Evolutionary conservation across 1,140 invertebrate genomes (phyloP), one percentile per base, ranked within the genome.

Genomic region (Zaprionus taronus): DNA sequence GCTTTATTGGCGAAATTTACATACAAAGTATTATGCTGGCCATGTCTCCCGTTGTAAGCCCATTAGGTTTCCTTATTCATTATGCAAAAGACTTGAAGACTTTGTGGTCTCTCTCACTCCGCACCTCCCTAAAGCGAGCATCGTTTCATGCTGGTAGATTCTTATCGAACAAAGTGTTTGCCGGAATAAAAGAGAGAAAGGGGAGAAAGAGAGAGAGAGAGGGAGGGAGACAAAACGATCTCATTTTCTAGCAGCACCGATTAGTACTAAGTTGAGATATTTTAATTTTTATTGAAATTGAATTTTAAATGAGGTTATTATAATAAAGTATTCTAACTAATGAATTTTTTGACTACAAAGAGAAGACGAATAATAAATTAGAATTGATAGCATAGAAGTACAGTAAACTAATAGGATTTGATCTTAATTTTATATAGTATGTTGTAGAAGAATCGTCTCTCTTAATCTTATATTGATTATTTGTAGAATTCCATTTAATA

Each of bases 1-100:
- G 83, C 84, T 86, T 86, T 86, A 86, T 89, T 86, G 84, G 83
- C 83, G 70, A 79, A 86, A 86, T 86, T 86, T 86, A 80, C 83
- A 86, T 86, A 86, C 84, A 86, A 86, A 86, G 83, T 89, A 80
- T 86, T 87, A 86, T 86, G 83, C 77, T 86, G 84, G 83, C 83
- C 83, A 86, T 86, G 83, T 87, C 83, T 77, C 83, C 72, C 87
- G 80, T 87, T 86, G 83, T 83, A 70, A 74, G 80, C 67, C 61
- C 72, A 75, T 75, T 75, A 64, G 55, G 53, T 36, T 75, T 44
- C 60, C 60, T 57, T 58, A 51, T 57, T 58, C 67, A 71, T 75
- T 75, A 71, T 75, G 53, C 67, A 75, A 74, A 74, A 74, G 72
- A 74, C 49, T 14, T 6, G 47, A 51, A 51, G 47, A 51, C 47